phyloP scores from a whole-genome alignment of 2,113 vertebrate species.

The Onychostoma macrolepis region DNA sequence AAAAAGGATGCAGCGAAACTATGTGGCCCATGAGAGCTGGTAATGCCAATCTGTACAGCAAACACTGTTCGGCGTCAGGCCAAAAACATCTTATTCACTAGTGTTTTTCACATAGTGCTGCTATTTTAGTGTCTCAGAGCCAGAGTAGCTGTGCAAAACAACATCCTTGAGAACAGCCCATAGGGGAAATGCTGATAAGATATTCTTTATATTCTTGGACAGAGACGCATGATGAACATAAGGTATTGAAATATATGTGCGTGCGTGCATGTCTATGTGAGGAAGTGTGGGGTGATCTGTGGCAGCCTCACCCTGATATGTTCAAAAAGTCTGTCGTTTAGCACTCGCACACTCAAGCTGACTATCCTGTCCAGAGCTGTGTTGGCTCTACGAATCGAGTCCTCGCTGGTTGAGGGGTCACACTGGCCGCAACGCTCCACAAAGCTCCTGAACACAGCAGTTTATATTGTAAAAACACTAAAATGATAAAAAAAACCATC shows the following conservation, averaged over 20 bases:
- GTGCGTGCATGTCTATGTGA: not conserved
- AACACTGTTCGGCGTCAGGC: constrained; percentile 43
- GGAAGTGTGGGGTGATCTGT: constrained; percentile 40
- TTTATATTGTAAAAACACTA: not conserved
- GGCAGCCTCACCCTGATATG: constrained; percentile 80
- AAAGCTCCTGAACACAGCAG: constrained; percentile 72
- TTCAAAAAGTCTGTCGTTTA: constrained; percentile 81
- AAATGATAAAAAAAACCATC: not conserved
- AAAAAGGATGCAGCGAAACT: constrained; percentile 46
- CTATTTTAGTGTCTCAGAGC: constrained; percentile 57
- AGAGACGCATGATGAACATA: constrained; percentile 32
- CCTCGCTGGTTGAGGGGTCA: constrained; percentile 77
- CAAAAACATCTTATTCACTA: constrained; percentile 53
- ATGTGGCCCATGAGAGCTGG: constrained; percentile 44
- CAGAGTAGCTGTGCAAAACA: constrained; percentile 37
- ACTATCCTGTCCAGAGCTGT: constrained; percentile 79
- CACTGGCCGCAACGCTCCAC: constrained; percentile 78
- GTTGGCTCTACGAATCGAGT: constrained; percentile 74
- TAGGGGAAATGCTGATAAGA: constrained; percentile 61
- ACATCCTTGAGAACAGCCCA: constrained; percentile 62
- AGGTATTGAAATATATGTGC: constrained; percentile 24
- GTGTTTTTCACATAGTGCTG: constrained; percentile 52
- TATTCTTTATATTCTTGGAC: constrained; percentile 59
- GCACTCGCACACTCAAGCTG: constrained; percentile 78
- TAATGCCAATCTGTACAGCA: constrained; percentile 45